A percentile compares a stretch with the other conserved stretches of the same genome.
These are phyloP conservation scores for Agrypnia vestita DNA, from an alignment of 1,140 invertebrate species.

Conservation along the genomic window DNA sequence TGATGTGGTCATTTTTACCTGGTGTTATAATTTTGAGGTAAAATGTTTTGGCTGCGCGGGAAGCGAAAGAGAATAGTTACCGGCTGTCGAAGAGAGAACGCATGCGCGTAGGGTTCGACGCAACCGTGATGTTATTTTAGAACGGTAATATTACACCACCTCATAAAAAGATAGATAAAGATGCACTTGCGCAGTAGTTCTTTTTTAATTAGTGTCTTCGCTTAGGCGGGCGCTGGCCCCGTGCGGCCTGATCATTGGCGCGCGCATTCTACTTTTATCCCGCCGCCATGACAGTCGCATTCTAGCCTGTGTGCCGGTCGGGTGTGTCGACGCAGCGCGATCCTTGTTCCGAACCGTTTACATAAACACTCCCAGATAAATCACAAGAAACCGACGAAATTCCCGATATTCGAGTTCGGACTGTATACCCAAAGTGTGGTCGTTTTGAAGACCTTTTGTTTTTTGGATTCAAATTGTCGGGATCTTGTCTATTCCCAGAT, in stretches of 20 bases:
- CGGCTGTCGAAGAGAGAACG: slow-evolving; percentile 8
- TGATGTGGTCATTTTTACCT: slow-evolving; percentile 1
- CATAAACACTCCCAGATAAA: slow-evolving; percentile 21
- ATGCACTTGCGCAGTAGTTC: not conserved
- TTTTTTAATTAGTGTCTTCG: slow-evolving; percentile 7
- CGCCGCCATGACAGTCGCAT: slow-evolving; percentile 20
- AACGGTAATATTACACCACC: not conserved
- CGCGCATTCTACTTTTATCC: slow-evolving; percentile 41
- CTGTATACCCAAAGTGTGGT: slow-evolving; percentile 20
- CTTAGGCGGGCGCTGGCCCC: not conserved
- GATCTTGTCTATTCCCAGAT: slow-evolving; percentile 11
- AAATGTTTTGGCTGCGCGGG: not conserved
- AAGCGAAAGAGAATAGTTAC: not conserved
- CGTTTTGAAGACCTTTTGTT: slow-evolving; percentile 9
- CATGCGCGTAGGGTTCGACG: slow-evolving; percentile 14
- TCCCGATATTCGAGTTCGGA: slow-evolving; percentile 2
- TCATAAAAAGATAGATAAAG: not conserved
- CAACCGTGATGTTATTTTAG: not conserved
- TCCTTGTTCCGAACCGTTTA: slow-evolving; percentile 18
- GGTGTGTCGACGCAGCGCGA: slow-evolving; percentile 9
- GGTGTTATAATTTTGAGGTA: not conserved
- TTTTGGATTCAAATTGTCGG: slow-evolving; percentile 1
- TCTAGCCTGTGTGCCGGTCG: slow-evolving; percentile 7
- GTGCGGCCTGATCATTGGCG: slow-evolving; percentile 23
- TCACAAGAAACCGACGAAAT: slow-evolving; percentile 13